Evolutionary conservation across 2,113 vertebrate species (phyloP).

Genomic region (Corythornis vintsioides): DNA sequence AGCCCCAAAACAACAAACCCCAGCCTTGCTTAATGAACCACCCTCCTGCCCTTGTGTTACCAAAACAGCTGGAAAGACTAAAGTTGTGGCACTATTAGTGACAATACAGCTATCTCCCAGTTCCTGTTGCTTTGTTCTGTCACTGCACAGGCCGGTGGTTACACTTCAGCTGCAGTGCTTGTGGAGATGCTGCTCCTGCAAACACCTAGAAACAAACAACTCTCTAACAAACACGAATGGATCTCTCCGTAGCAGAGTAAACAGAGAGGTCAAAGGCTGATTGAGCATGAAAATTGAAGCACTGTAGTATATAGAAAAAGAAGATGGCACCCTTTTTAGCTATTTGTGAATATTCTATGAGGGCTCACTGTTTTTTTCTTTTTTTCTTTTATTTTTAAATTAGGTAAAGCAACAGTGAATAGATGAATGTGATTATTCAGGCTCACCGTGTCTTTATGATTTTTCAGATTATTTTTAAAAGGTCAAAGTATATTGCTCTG

Average conservation of each 20-base stretch:
- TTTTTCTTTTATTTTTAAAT: not conserved
- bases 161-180: not conserved
- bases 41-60: not conserved
- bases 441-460: not conserved
- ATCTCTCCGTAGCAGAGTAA: not conserved
- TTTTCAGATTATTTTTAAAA: not conserved
- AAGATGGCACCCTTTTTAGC: not conserved
- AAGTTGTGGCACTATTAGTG: not conserved
- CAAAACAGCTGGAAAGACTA: conserved; percentile 33
- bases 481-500: not conserved
- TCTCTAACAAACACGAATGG: not conserved
- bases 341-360: not conserved
- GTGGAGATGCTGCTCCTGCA: not conserved
- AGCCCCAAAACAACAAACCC: rapidly evolving
- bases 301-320: not conserved
- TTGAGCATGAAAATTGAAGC: not conserved
- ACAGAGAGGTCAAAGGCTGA: not conserved
- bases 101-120: not conserved
- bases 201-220: not conserved
- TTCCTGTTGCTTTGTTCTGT: not conserved
- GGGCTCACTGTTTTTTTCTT: not conserved
- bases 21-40: not conserved
- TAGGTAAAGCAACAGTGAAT: not conserved
- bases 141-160: not conserved
- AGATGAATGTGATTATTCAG: not conserved